Percentiles rank a stretch among this genome's conserved stretches.
phyloP scores from a whole-genome alignment of 1,140 invertebrate species.

The Whitmania pigra region DNA sequence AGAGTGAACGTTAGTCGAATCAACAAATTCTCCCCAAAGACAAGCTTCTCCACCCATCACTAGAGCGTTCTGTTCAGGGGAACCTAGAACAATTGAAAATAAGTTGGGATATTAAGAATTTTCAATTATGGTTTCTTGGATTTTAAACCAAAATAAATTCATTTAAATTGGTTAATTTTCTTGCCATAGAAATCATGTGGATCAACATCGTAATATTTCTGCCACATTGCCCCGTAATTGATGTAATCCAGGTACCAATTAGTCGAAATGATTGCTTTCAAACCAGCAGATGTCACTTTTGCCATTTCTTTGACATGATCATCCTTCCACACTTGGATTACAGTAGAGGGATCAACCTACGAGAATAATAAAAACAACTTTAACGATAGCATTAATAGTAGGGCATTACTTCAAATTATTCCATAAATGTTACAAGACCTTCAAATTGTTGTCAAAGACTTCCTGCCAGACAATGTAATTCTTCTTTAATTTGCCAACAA shows the following conservation, averaged over 20 bases:
- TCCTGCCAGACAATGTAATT: conserved; percentile 79
- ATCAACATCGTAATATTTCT: conserved; percentile 61
- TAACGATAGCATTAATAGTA: neutral
- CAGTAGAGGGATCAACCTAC: conserved; percentile 38
- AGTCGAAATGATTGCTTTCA: conserved; percentile 58
- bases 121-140: too few relatives aligned
- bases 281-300: conserved; percentile 48
- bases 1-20: conserved; percentile 26
- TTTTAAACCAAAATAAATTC: too few relatives aligned
- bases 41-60: conserved; percentile 39
- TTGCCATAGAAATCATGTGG: conserved; percentile 49
- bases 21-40: conserved; percentile 35
- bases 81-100: conserved; percentile 17
- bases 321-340: conserved; percentile 46
- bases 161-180: neutral
- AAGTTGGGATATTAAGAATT: too few relatives aligned
- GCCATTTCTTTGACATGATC: conserved; percentile 35
- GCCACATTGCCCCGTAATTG: conserved; percentile 58
- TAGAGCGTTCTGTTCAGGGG: conserved; percentile 29
- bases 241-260: conserved; percentile 76
- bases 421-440: conserved; percentile 29
- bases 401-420: neutral
- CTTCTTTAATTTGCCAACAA: conserved; percentile 36
- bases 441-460: conserved; percentile 65
- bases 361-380: neutral